Evolutionary conservation across 2,113 vertebrate genomes (phyloP), one percentile per base, ranked within the genome.

Genomic region (Triplophysa dalaica): DNA sequence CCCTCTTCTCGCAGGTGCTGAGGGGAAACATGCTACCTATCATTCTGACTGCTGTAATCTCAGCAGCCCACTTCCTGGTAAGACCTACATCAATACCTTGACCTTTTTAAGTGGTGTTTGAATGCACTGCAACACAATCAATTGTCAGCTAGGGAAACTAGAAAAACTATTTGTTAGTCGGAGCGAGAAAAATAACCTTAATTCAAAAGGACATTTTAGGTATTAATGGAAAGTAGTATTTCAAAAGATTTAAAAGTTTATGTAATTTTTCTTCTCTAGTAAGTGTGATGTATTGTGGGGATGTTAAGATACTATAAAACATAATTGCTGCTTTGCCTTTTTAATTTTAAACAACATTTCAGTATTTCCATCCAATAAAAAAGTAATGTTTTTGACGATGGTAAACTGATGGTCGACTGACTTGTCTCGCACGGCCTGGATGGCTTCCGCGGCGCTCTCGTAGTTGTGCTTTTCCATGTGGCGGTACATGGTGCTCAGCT

Each of bases 391-490:
- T 21, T 58, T 58, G n/a, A 58, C 8, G 8, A 8, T n/a, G 54
- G 6, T 58, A 54, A 54, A 38, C 58, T 22, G 1, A 17, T 24
- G 14, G 11, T 2, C 54, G 21, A 86, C 95, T 92, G 89, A 99
- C 97, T 95, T 97, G 93, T 98, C 97, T 75, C 97, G 89, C 86
- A 99, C 97, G 0, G 97, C 97, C 88, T 98, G 97, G 90, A 99
- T 99, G 90, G 98, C 98, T 58, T 99, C 98, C 0, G 97, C 98
- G 0, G 98, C 98, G 0, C 96, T 99, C 91, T 99, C 98, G 0
- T 99, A 99, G 91, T 99, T 99, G 93, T 99, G 97, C 24, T 99
- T 99, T 92, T 99, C 98, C 98, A 99, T 99, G 89, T 99, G 98
- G 14, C 98, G 90, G 89, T 99, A 99, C 98, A 99, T 99, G 87